These are phyloP conservation scores for Oenanthe melanoleuca DNA, from an alignment of 2,113 vertebrate genomes.

Conservation along the genomic window DNA sequence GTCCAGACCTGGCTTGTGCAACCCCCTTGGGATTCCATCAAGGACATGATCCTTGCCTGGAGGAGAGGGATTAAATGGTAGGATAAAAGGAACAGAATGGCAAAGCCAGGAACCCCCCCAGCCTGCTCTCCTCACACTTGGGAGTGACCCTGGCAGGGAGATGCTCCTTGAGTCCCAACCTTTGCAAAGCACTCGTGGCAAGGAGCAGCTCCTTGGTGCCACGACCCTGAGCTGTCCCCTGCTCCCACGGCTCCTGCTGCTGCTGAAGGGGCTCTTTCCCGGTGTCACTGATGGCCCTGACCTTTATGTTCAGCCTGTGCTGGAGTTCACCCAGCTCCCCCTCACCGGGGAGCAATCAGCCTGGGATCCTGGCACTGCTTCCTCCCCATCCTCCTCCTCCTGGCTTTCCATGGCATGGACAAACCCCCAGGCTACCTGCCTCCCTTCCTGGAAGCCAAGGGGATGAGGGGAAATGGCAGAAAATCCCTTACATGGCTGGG, in stretches of 20 bases:
- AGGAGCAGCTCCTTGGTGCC: neutral
- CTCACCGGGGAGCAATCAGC: neutral
- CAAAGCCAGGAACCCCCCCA: neutral
- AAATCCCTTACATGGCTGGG: neutral
- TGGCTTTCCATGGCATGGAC: neutral
- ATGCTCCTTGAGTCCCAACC: neutral
- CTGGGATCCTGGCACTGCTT: neutral
- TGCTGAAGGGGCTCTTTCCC: neutral
- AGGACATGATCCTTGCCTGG: neutral
- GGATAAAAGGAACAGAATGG: neutral
- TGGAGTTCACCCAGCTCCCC: neutral
- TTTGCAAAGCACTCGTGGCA: neutral
- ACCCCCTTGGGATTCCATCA: neutral
- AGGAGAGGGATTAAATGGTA: neutral
- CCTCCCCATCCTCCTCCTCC: neutral
- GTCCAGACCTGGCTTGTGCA: neutral
- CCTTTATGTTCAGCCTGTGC: conserved; percentile 3
- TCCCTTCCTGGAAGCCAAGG: neutral
- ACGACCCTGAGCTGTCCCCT: neutral
- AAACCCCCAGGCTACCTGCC: neutral
- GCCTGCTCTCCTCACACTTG: neutral
- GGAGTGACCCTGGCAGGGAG: neutral
- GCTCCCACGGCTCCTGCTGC: neutral
- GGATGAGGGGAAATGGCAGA: conserved; percentile 10
- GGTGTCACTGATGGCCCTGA: conserved; percentile 11